Conservation (phyloP, 2,113 vertebrate species). For the Xiphophorus hellerii region DNA sequence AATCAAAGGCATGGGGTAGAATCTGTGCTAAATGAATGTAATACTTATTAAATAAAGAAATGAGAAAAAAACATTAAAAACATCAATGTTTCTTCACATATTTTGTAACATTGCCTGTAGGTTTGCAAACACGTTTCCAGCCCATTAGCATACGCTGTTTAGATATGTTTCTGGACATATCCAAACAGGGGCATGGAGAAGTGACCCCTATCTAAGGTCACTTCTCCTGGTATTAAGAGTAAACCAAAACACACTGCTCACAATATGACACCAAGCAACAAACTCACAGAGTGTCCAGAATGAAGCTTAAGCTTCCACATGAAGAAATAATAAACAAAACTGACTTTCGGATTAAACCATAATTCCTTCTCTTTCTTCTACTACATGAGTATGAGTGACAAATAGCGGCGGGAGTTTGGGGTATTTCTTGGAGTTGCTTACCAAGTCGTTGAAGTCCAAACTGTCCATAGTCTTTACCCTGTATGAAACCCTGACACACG, state of each 20-base stretch:
- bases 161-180: too few species aligned
- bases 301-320: not conserved
- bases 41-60: too few species aligned
- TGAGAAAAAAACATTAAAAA: too few species aligned
- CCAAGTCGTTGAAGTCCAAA: constrained; percentile 97
- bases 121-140: too few species aligned
- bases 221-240: not conserved
- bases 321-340: constrained; percentile 3
- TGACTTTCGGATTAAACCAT: not conserved
- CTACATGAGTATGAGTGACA: constrained; percentile 6
- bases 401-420: not conserved
- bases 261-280: not conserved
- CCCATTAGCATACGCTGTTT: too few species aligned
- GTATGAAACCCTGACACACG: constrained; percentile 97
- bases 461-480: constrained; percentile 96
- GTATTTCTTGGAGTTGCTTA: constrained; percentile 65
- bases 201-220: too few species aligned
- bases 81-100: too few species aligned
- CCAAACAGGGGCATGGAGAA: too few species aligned
- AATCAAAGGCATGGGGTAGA: too few species aligned
- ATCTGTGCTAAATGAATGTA: too few species aligned
- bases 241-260: not conserved
- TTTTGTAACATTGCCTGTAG: too few species aligned
- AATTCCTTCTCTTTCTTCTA: not conserved
- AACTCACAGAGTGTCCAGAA: not conserved